Conservation (phyloP, 64 coral and sea anemone species). For the Montipora sp. region DNA sequence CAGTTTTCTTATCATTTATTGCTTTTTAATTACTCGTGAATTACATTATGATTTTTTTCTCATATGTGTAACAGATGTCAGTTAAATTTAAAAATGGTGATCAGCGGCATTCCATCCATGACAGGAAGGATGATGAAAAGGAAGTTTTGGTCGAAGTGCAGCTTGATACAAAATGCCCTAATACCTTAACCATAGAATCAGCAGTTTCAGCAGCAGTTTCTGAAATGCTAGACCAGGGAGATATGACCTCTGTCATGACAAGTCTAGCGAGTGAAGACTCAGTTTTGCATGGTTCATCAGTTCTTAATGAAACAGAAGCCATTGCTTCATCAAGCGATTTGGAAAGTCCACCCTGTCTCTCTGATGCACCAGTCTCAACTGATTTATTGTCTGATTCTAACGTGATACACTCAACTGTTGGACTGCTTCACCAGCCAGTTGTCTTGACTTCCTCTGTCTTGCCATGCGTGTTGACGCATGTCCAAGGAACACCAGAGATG, state of each 20-base stretch:
- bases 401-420: constrained; percentile 76
- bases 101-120: not conserved
- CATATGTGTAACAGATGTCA: constrained; percentile 26
- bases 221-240: constrained; percentile 44
- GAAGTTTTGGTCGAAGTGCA: not conserved
- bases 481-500: constrained; percentile 64
- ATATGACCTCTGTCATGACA: constrained; percentile 42
- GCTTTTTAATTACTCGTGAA: no score
- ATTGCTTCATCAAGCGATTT: constrained; percentile 76
- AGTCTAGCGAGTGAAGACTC: constrained; percentile 22
- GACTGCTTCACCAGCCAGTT: constrained; percentile 76
- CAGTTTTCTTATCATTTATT: no score
- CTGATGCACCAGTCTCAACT: constrained; percentile 65
- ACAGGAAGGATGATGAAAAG: constrained; percentile 1
- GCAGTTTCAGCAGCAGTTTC: constrained; percentile 34
- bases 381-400: constrained; percentile 73
- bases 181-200: not conserved
- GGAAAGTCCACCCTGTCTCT: constrained; percentile 70
- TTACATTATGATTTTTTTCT: not conserved
- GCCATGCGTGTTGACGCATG: constrained; percentile 70
- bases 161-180: constrained; percentile 28
- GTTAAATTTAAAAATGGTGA: constrained; percentile 4
- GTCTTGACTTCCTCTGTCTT: constrained; percentile 85
- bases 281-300: constrained; percentile 65
- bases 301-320: constrained; percentile 71